A percentile compares a stretch with the other conserved stretches of the same genome.
These are phyloP conservation scores for Agapostemon virescens DNA, from an alignment of 2,888 invertebrate species.

Conservation along the genomic window DNA sequence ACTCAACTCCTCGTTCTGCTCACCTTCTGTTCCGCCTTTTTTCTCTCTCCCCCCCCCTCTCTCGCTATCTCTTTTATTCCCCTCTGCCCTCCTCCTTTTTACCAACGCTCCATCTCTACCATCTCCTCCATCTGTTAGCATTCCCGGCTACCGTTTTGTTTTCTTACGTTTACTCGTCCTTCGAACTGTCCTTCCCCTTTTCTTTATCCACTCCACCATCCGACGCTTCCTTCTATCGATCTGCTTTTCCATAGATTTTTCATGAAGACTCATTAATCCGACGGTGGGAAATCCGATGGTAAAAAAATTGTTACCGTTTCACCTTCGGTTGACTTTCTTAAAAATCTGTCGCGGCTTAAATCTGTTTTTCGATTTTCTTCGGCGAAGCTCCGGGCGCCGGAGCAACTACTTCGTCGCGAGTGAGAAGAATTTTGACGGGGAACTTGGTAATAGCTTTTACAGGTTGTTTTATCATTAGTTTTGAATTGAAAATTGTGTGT, in stretches of 20 bases:
- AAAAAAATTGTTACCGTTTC: not conserved
- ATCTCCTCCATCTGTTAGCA: conserved; percentile 5
- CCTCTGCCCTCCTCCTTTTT: not conserved
- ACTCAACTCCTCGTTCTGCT: conserved; percentile 40
- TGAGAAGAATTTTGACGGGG: not conserved
- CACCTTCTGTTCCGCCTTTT: conserved; percentile 9
- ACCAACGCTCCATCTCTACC: not conserved
- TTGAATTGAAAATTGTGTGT: not conserved
- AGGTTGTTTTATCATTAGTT: not conserved
- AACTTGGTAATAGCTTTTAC: not conserved
- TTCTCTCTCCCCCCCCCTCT: not conserved
- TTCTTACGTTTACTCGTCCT: conserved; percentile 29
- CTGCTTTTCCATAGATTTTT: not conserved
- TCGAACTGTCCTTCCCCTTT: conserved; percentile 5
- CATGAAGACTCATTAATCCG: not conserved
- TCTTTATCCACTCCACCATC: not conserved
- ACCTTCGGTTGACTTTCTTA: not conserved
- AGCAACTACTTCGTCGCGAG: not conserved
- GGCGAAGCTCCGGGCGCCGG: not conserved
- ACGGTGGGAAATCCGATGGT: not conserved
- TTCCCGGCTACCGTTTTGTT: conserved; percentile 17
- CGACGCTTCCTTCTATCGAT: not conserved
- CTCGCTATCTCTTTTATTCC: too few relatives aligned
- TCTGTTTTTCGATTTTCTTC: not conserved
- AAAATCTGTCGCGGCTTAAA: not conserved